Base-by-base conservation (phyloP, 92 coral and sea anemone species). In the Parazoanthus atlanticus region DNA sequence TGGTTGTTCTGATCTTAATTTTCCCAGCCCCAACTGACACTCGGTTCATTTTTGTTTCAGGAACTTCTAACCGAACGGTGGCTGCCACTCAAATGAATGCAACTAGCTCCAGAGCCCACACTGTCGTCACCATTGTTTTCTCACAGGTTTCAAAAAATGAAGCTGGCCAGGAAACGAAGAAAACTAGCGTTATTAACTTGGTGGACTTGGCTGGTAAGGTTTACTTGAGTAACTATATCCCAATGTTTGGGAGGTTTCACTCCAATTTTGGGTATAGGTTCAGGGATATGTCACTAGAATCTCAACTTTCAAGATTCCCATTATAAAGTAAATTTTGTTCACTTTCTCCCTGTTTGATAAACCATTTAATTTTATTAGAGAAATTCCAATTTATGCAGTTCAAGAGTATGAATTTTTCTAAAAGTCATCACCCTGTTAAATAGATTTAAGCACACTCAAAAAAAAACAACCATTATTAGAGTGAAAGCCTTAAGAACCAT, bases 1-100 rank as follows among this genome's bases (percentile, higher is more conserved):
- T 38, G 2, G 23, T 15, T 58, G 9, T 36, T 32, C 43, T 21
- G 89, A 31, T 80, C 26, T 75, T 79, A 11, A 25, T 21, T 52
- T 17, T 8, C 38, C 64, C 16, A 40, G 38, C 16, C 23, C 29
- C 8, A 25, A 41, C 8, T 29, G 32, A 29, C 58, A 52, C 58
- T 7, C 21, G 58, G 19, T 41, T 26, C n/a, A n/a, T 31, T 46
- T 47, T 74, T 72, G 70, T 88, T 76, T 29, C 75, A 97, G 99
- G 99, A 23, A 97, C 99, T 47, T 90, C 99, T 36, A 97, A 97
- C 56, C 91, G 99, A 66, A 97, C 99, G 8, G 98, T 97, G 32
- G 99, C 99, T n/a, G 96, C 98, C 6, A 97, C 99, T 1, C 99
- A 97, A 73, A 97, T 97, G 99, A 97, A 97, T 88, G 99, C 99